Percentiles rank a stretch among this genome's conserved stretches.
These are phyloP conservation scores for Phylloscopus collybita DNA, from an alignment of 2,797 vertebrate species.

Conservation along the genomic window DNA sequence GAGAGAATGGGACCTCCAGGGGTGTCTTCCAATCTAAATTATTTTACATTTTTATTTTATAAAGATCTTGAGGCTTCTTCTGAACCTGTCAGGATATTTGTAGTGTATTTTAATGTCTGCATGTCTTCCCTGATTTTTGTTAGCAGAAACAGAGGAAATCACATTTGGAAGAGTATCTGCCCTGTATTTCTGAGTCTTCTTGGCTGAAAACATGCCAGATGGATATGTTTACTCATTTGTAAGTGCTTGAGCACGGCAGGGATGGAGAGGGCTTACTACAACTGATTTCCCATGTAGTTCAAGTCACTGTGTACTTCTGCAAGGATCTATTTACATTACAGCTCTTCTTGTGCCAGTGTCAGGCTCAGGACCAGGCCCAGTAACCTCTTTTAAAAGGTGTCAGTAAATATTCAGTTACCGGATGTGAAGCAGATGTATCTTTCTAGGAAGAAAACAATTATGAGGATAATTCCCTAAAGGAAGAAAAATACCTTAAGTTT, in stretches of 20 bases:
- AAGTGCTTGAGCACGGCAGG: fast-evolving
- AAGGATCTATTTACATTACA: neutral
- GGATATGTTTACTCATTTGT: neutral
- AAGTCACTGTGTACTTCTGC: neutral
- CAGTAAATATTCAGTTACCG: neutral
- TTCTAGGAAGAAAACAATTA: neutral
- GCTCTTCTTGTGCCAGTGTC: neutral
- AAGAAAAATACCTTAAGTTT: neutral
- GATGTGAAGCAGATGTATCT: neutral
- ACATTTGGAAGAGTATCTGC: neutral
- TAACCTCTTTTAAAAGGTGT: neutral
- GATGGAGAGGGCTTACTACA: neutral
- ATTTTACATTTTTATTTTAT: neutral
- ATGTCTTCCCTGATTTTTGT: neutral
- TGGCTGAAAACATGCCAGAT: neutral
- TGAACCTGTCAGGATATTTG: neutral
- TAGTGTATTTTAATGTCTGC: neutral
- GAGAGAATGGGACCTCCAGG: neutral
- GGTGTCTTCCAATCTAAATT: neutral
- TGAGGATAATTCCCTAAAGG: neutral
- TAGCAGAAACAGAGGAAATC: neutral
- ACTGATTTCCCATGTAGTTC: neutral
- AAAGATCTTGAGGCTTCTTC: neutral
- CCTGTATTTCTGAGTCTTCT: neutral
- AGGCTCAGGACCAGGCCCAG: neutral